A percentile compares a stretch with the other conserved stretches of the same genome.
These are phyloP conservation scores for Phrixothrix hirtus DNA, from an alignment of 2,888 invertebrate species.

Conservation along the genomic window DNA sequence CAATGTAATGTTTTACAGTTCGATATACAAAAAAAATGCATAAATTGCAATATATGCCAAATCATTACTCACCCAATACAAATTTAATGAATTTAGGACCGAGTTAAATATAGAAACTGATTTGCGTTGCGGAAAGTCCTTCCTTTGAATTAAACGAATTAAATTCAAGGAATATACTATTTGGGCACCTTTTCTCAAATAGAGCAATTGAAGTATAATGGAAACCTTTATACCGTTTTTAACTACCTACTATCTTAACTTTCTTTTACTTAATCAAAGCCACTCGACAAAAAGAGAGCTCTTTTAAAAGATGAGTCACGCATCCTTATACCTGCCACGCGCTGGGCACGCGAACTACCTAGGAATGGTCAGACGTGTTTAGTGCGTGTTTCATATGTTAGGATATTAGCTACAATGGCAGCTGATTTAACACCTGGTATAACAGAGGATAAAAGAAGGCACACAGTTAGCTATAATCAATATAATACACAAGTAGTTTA, in stretches of 20 bases:
- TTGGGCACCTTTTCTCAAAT: conserved; percentile 14
- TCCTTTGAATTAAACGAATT: too few species aligned
- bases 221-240: conserved; percentile 24
- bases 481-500: conserved; percentile 14
- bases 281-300: conserved; percentile 11
- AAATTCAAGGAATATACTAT: too few species aligned
- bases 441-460: conserved; percentile 11
- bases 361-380: conserved; percentile 38
- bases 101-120: too few species aligned
- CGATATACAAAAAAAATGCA: too few species aligned
- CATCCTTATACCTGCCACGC: conserved; percentile 22
- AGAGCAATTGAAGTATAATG: conserved; percentile 19
- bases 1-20: too few species aligned
- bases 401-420: conserved; percentile 29
- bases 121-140: too few species aligned
- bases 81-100: too few species aligned
- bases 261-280: conserved; percentile 1
- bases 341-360: conserved; percentile 27
- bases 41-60: too few species aligned
- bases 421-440: conserved; percentile 22
- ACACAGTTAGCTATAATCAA: conserved; percentile 9
- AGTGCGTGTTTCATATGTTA: conserved; percentile 37
- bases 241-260: conserved; percentile 15
- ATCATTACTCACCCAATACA: too few species aligned
- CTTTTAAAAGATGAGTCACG: conserved; percentile 33